phyloP scores from a whole-genome alignment of 30 jellyfish, hydroid and myxozoan species.

The Chironex yamaguchii region DNA sequence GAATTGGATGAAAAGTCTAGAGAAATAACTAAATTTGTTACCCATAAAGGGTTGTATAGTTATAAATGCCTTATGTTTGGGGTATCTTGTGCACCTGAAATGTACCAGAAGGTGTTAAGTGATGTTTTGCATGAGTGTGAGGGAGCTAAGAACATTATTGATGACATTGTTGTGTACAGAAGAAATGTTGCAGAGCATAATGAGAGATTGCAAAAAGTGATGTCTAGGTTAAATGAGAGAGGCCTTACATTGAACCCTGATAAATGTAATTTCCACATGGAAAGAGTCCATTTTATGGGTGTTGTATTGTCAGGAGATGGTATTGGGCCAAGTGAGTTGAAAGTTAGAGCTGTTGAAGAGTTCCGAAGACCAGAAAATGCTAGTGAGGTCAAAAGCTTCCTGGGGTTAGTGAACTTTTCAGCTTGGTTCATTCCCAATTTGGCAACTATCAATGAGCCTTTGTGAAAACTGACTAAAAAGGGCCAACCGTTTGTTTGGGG shows the following conservation, averaged over 20 bases:
- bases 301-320: constrained; percentile 44
- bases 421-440: constrained; percentile 38
- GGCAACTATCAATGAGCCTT: constrained; percentile 65
- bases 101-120: constrained; percentile 39
- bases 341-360: constrained; percentile 59
- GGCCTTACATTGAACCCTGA: constrained; percentile 56
- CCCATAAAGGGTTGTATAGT: constrained; percentile 61
- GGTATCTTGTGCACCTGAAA: constrained; percentile 75
- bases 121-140: constrained; percentile 44
- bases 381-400: constrained; percentile 52
- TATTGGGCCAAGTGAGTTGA: constrained; percentile 46
- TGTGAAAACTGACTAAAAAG: constrained; percentile 58
- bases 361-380: constrained; percentile 66
- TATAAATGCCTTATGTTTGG: constrained; percentile 75
- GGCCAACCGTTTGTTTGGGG: constrained; percentile 52
- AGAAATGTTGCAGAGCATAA: constrained; percentile 62
- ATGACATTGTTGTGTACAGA: constrained; percentile 67
- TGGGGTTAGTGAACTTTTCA: constrained; percentile 13
- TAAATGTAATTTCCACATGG: constrained; percentile 59
- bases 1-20: constrained; percentile 62
- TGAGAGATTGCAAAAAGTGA: constrained; percentile 9
- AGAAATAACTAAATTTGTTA: constrained; percentile 50
- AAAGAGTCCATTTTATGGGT: constrained; percentile 42
- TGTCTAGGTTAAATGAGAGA: constrained; percentile 44
- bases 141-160: constrained; percentile 26